Conservation (phyloP, 2,113 vertebrate species). For the Crocuta crocuta region DNA sequence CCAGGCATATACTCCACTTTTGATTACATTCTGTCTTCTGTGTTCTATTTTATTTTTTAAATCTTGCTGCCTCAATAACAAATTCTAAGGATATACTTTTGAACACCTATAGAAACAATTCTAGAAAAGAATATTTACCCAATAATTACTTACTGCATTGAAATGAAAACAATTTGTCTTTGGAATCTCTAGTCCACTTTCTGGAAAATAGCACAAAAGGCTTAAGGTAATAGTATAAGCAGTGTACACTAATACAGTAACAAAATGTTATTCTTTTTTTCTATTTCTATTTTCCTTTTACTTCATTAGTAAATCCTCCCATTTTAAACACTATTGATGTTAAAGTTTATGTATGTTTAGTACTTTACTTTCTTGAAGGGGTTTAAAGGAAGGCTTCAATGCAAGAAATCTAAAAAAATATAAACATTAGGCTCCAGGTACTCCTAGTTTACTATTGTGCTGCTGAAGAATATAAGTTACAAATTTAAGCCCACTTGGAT, state of each 20-base stretch:
- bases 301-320: neutral
- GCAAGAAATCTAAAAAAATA: conserved; percentile 27
- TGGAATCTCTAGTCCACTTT: neutral
- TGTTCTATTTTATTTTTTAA: neutral
- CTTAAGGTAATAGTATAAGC: neutral
- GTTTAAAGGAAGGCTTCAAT: conserved; percentile 2
- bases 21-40: neutral
- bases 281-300: neutral
- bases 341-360: conserved; percentile 26
- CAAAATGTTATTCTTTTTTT: neutral
- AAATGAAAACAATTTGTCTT: conserved; percentile 54
- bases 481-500: neutral
- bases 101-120: neutral
- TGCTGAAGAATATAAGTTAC: neutral
- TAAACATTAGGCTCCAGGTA: neutral
- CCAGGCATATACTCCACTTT: neutral
- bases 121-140: neutral
- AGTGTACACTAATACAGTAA: neutral
- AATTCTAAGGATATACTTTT: neutral
- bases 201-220: neutral
- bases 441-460: neutral
- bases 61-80: neutral
- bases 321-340: conserved; percentile 7
- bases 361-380: neutral
- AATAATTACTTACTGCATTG: neutral